These are phyloP conservation scores for Drosophila watanabei DNA, from an alignment of 1,140 invertebrate genomes.

Conservation along the genomic window DNA sequence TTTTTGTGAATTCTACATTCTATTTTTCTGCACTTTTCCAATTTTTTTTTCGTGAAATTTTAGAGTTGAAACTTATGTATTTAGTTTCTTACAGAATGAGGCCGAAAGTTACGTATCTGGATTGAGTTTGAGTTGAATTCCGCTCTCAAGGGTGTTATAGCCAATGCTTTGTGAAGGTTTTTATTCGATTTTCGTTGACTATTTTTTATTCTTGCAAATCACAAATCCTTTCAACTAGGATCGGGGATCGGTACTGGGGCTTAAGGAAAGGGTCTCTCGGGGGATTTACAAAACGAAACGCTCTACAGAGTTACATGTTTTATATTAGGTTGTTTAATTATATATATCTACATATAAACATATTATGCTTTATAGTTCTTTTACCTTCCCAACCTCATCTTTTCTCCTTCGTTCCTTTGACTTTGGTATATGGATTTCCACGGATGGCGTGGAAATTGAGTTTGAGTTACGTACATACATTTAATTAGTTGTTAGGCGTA, in stretches of 20 bases:
- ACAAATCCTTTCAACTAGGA: constrained; percentile 45
- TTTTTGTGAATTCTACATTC: constrained; percentile 60
- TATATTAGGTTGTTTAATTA: constrained; percentile 67
- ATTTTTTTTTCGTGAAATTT: constrained; percentile 20
- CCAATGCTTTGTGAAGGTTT: constrained; percentile 33
- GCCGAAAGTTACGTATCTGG: constrained; percentile 85
- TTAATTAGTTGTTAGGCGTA: constrained; percentile 63
- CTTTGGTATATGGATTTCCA: constrained; percentile 84
- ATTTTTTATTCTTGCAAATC: constrained; percentile 44
- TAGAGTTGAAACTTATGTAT: constrained; percentile 59
- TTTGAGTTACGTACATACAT: constrained; percentile 82
- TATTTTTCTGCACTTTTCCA: constrained; percentile 15
- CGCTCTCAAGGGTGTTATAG: constrained; percentile 28
- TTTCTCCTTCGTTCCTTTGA: constrained; percentile 65
- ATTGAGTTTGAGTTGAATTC: constrained; percentile 77
- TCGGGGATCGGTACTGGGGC: constrained; percentile 1
- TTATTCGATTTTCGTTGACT: constrained; percentile 49
- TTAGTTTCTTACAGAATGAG: constrained; percentile 85
- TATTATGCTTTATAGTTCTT: constrained; percentile 58
- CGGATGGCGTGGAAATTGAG: constrained; percentile 72
- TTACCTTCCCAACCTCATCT: constrained; percentile 28
- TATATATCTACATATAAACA: constrained; percentile 83
- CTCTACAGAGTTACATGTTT: constrained; percentile 72
- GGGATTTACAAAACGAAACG: constrained; percentile 78
- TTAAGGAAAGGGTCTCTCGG: not conserved